Base-by-base conservation (phyloP, 2,797 vertebrate genomes). In the Galagoides demidoff region DNA sequence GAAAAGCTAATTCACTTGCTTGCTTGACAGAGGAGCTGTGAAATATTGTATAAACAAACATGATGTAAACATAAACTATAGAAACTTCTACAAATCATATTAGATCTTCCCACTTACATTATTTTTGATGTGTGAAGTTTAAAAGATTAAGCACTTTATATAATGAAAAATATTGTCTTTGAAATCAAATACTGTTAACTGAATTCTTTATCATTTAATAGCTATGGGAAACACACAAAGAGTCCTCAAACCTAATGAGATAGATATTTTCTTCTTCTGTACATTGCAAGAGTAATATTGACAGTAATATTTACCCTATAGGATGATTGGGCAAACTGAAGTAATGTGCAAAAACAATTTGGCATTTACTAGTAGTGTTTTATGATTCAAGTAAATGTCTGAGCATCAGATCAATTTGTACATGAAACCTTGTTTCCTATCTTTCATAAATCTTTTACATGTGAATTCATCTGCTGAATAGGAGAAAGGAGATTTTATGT, bases 31-130 rank as follows among this genome's bases (percentile, higher is more conserved):
- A 84, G 34, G 1, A 73, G 9, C 52, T 74, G 3, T 34, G 49
- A 88, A 97, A 63, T 27, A 27, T 34, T 45, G 3, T 52, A 49
- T 25, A 45, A 85, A 20, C 66, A 31, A 85, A 2, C 39, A 34
- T 57, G 84, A 34, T 68, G 27, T 82, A 93, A 88, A 77, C 68
- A 12, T 19, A 64, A 85, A 85, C 84, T 37, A 52, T 19, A 73
- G 3, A 92, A 78, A 16, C 20, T 79, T 85, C 86, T 55, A 66
- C 66, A 85, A 93, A 83, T 2, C 63, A 52, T 39, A 31, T 89
- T 17, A 55, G 64, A n/a, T 68, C 84, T 74, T 81, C 71, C 74
- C 37, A 71, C 68, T 89, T 94, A 55, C 7, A 93, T 94, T 87
- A 93, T 52, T 92, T 95, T 92, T 66, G 2, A 70, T 73, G 1